These are phyloP conservation scores for Steatocranus sp. DNA, from an alignment of 2,797 vertebrate species.

Conservation along the genomic window DNA sequence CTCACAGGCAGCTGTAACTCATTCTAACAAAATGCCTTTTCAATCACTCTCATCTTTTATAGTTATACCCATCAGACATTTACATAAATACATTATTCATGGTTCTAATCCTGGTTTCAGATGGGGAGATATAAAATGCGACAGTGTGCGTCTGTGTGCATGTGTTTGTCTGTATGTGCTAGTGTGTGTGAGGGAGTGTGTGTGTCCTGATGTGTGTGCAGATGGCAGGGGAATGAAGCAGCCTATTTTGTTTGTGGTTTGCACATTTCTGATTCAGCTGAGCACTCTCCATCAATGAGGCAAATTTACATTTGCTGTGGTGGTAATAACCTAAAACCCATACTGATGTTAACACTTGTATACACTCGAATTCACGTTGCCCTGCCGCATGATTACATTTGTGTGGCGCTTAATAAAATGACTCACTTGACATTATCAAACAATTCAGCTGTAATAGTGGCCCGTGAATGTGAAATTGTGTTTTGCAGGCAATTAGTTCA, in stretches of 20 bases:
- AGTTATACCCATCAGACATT: conserved; percentile 69
- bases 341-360: conserved; percentile 62
- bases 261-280: conserved; percentile 65
- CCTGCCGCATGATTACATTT: conserved; percentile 63
- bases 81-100: conserved; percentile 78
- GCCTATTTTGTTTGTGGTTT: conserved; percentile 69
- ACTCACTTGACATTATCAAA: conserved; percentile 73
- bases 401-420: conserved; percentile 58
- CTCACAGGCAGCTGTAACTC: conserved; percentile 59
- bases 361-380: conserved; percentile 58
- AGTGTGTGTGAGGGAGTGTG: conserved; percentile 3
- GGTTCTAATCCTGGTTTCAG: conserved; percentile 65
- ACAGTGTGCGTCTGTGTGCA: conserved; percentile 18
- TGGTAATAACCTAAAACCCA: conserved; percentile 66
- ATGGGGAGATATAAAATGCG: conserved; percentile 66
- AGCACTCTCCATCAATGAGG: conserved; percentile 61
- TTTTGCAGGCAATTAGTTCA: conserved; percentile 64
- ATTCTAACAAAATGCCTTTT: conserved; percentile 69
- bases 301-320: conserved; percentile 64
- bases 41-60: conserved; percentile 74
- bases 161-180: conserved; percentile 14
- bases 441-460: conserved; percentile 58
- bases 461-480: conserved; percentile 54
- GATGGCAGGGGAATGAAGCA: conserved; percentile 56
- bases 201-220: conserved; percentile 55